A percentile compares a stretch with the other conserved stretches of the same genome.
phyloP scores from a whole-genome alignment of 2,113 vertebrate species.

The Clarias macrocephalus region DNA sequence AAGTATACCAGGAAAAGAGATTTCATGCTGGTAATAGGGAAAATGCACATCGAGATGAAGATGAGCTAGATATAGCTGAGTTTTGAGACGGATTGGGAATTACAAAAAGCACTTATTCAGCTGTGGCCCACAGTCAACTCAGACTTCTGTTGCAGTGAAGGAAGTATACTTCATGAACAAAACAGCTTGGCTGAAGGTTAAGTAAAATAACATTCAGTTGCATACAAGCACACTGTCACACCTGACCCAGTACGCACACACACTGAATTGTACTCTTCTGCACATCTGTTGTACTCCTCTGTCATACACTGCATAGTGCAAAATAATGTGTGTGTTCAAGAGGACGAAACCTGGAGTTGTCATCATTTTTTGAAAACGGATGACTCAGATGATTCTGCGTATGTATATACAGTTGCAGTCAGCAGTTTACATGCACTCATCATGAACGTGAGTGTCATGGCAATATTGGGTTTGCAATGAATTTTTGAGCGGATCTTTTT shows the following conservation, averaged over 20 bases:
- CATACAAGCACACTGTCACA: neutral
- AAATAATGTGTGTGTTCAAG: constrained; percentile 1
- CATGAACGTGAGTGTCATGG: too few relatives aligned
- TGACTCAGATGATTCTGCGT: neutral
- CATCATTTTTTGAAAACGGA: neutral
- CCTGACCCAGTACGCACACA: neutral
- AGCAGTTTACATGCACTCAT: too few relatives aligned
- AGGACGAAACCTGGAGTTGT: constrained; percentile 17
- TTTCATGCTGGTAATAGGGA: neutral
- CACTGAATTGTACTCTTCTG: neutral
- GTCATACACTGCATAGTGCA: neutral
- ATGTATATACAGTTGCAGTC: neutral
- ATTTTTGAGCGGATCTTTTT: too few relatives aligned
- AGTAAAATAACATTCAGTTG: constrained; percentile 26
- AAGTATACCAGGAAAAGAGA: neutral
- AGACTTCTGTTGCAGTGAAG: neutral
- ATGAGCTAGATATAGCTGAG: neutral
- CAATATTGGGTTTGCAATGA: too few relatives aligned
- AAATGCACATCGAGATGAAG: neutral
- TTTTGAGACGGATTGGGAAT: neutral
- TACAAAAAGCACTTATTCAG: constrained; percentile 20
- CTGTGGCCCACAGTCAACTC: neutral
- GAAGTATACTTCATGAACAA: neutral
- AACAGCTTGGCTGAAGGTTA: neutral
- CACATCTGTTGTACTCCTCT: constrained; percentile 30